Base-by-base conservation (phyloP, 2,888 invertebrate genomes). In the Caenorhabditis japonica region DNA sequence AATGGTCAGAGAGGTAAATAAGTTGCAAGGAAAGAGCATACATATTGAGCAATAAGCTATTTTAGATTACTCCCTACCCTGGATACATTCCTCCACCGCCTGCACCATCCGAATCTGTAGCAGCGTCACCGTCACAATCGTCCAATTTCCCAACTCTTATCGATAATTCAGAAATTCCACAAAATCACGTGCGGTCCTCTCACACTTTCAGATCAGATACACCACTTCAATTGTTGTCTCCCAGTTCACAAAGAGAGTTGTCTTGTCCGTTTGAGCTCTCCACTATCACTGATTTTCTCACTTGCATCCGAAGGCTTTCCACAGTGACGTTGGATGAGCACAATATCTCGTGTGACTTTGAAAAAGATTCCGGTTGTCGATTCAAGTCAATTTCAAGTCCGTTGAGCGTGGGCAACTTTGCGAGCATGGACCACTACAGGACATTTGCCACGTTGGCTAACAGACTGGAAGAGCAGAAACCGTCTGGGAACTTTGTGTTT, bases 61-160 rank as follows among this genome's bases (percentile, higher is more conserved):
- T n/a, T 10, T 19, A 69, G 51, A 52, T 79, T 27, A 76, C 74
- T 21, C 77, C 80, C 8, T 81, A 81, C 55, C 80, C 80, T 7
- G 80, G 80, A 13, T 81, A 81, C 52, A 74, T 81, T 34, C 76
- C 80, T n/a, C 80, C 80, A 13, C 77, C 78, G 3, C 71, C 76
- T 1, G 75, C 66, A 12, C 12, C 39, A 1, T 51, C 66, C 4
- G n/a, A n/a, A n/a, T n/a, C n/a, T n/a, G n/a, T n/a, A n/a, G n/a
- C n/a, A n/a, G n/a, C n/a, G n/a, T n/a, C n/a, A n/a, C 15, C 13
- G 4, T 15, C n/a, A 5, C 4, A 4, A 4, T n/a, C n/a, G 4
- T 39, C 39, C n/a, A 41, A 30, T 21, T 73, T 56, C 55, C 73
- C 73, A 10, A 73, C 73, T 2, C 43, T 73, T 4, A 73, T 73